Conservation (phyloP, 1,140 invertebrate species). For the Helicoverpa armigera region DNA sequence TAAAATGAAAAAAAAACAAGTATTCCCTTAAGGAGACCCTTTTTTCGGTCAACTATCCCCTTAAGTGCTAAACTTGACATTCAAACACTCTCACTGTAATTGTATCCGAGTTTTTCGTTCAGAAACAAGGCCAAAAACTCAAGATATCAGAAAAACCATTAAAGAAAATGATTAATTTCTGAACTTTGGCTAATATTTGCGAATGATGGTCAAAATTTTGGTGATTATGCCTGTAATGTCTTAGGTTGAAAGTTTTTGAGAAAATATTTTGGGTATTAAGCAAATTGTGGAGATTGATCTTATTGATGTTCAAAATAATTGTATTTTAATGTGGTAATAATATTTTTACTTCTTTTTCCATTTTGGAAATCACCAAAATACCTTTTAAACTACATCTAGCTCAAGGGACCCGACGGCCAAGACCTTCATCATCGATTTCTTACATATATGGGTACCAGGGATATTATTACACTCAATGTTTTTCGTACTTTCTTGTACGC, state of each 20-base stretch:
- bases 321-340: not conserved
- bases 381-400: too few species aligned
- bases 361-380: too few species aligned
- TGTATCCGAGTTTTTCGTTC: not conserved
- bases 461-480: too few species aligned
- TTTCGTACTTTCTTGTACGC: too few species aligned
- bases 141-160: not conserved
- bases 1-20: not conserved
- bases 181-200: not conserved
- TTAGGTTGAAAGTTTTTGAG: not conserved
- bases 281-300: not conserved
- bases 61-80: slow-evolving; percentile 4
- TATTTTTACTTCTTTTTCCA: not conserved
- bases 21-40: not conserved
- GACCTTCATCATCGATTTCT: too few species aligned
- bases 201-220: slow-evolving; percentile 2
- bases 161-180: not conserved
- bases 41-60: slow-evolving; percentile 12
- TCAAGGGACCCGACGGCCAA: too few species aligned
- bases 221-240: not conserved
- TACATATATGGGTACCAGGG: too few species aligned
- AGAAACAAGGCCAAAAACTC: not conserved
- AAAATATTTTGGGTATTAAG: slow-evolving; percentile 9
- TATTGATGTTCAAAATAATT: not conserved
- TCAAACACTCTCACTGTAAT: slow-evolving; percentile 1